Evolutionary conservation across 2,888 invertebrate species (phyloP), one percentile per base, ranked within the genome.

Genomic region (Dasysyrphus tricinctus): DNA sequence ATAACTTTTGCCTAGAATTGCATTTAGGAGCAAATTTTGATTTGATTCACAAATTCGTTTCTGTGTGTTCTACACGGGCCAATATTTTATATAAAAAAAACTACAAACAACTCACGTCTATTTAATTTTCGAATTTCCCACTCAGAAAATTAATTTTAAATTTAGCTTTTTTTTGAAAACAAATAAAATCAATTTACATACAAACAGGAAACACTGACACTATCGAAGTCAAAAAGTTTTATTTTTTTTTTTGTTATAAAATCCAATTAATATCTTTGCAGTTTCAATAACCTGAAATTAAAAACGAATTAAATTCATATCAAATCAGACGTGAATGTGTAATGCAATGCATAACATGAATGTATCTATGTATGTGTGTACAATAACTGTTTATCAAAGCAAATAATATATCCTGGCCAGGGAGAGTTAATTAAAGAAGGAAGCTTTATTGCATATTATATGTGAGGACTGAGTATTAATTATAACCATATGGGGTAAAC

Each of bases 351-450:
- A 16, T 9, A 9, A 3, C 5, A 29, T 24, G 16, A 3, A 11
- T 19, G 32, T 14, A n/a, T n/a, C n/a, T n/a, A 14, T 5, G 11
- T 47, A 11, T 47, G 51, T 63, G 44, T 29, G 6, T 16, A n/a
- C 24, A 24, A 24, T 24, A 24, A 24, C n/a, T 9, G 49, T 51
- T 37, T 67, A 37, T 67, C 51, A 67, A 67, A 67, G 69, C 69
- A 69, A 69, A 39, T 69, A 54, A 39, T 42, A 69, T 39, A 54
- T 67, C 67, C 67, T 49, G 69, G 39, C 51, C 54, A 69, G 54
- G 12, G 67, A 49, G 34, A 69, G 69, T 69, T 70, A 80, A 80
- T 80, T 80, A 69, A 80, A 80, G 74, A 69, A 54, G 69, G 24
- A 69, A 69, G 51, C 67, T 59, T 39, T 51, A 74, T 59, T 59